Conservation (phyloP, 2,888 invertebrate species). For the Metopia argyrocephala region DNA sequence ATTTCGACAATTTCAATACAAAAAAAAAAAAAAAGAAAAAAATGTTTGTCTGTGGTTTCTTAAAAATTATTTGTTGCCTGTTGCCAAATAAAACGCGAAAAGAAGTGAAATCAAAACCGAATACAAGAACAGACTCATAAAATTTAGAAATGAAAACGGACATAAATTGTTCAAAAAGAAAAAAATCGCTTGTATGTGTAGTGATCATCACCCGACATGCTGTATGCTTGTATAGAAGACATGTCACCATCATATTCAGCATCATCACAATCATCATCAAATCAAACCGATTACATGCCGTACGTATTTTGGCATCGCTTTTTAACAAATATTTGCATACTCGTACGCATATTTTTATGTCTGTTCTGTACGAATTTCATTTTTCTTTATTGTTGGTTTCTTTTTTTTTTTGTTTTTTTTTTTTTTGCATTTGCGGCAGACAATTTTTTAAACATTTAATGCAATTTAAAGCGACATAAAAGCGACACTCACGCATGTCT, state of each 20-base stretch:
- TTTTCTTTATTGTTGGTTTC: neutral
- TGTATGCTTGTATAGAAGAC: slow-evolving; percentile 21
- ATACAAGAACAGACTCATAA: neutral
- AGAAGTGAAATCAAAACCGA: neutral
- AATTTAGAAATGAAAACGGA: slow-evolving; percentile 14
- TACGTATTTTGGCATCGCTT: neutral
- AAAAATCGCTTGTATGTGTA: slow-evolving; percentile 24
- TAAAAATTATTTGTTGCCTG: neutral
- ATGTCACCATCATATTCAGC: slow-evolving; percentile 42
- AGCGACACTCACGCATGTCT: slow-evolving; percentile 53
- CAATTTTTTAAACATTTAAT: slow-evolving; percentile 46
- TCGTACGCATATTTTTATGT: slow-evolving; percentile 39
- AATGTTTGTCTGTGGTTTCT: neutral
- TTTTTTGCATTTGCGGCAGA: slow-evolving; percentile 25
- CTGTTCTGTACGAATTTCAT: neutral
- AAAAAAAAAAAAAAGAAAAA: too few species aligned
- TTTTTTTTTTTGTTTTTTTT: neutral
- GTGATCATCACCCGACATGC: neutral
- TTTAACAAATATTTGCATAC: slow-evolving; percentile 42
- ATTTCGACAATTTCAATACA: slow-evolving; percentile 38
- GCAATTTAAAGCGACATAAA: slow-evolving; percentile 52
- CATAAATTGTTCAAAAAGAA: slow-evolving; percentile 17
- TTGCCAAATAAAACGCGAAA: slow-evolving; percentile 32
- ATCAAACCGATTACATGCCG: neutral
- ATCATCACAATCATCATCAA: slow-evolving; percentile 38